Conservation (phyloP, 2,888 invertebrate genomes). For the Osmoderma eremita region DNA sequence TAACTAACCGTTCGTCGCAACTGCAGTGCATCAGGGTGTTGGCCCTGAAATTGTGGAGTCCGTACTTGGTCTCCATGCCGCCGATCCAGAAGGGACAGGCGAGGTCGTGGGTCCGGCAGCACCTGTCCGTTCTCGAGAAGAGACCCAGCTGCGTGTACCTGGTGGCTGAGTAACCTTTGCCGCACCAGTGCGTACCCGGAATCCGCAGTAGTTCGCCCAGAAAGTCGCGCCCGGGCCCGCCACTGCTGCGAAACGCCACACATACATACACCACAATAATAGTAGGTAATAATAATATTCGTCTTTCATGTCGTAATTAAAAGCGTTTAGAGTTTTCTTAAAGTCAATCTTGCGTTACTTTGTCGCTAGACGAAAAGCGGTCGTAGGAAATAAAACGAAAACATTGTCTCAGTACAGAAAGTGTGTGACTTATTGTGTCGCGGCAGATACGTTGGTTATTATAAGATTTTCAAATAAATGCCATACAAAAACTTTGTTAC, state of each 20-base stretch:
- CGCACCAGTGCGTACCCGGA: conserved; percentile 95
- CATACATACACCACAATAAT: no score
- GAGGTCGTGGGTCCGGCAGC: conserved; percentile 88
- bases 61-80: conserved; percentile 84
- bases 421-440: no score
- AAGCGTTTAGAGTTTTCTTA: no score
- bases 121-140: conserved; percentile 84
- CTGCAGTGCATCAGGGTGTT: conserved; percentile 92
- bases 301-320: no score
- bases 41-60: conserved; percentile 88
- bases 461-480: no score
- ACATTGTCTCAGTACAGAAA: no score
- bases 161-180: conserved; percentile 84
- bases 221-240: conserved; percentile 64
- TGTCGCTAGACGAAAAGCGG: no score
- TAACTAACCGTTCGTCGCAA: conserved; percentile 88
- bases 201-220: conserved; percentile 77
- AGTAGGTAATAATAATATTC: no score
- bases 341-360: no score
- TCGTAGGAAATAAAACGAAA: no score
- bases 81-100: conserved; percentile 87
- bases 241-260: not conserved
- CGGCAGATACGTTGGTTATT: no score
- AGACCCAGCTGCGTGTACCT: conserved; percentile 86
- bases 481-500: no score